A percentile compares a stretch with the other conserved stretches of the same genome.
These are phyloP conservation scores for Xerus rutilus DNA, from an alignment of 2,797 vertebrate species.

Conservation along the genomic window DNA sequence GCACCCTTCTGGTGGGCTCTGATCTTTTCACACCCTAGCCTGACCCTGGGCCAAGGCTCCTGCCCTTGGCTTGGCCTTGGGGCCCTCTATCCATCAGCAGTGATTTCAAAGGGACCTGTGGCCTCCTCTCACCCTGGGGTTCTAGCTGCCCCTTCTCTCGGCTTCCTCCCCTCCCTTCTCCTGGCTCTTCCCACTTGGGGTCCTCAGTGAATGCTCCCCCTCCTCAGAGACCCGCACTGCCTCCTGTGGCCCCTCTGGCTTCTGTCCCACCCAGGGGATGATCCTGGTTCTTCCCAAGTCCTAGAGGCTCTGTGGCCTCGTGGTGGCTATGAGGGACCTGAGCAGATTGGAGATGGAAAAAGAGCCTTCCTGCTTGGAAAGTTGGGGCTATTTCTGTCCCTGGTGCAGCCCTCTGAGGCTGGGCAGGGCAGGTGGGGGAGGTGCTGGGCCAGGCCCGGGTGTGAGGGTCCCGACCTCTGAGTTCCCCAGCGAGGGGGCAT, in stretches of 20 bases:
- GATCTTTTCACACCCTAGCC: conserved; percentile 66
- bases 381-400: conserved; percentile 67
- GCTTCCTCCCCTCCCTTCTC: neutral
- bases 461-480: neutral
- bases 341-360: conserved; percentile 30
- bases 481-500: neutral
- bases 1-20: conserved; percentile 10
- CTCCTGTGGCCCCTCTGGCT: conserved; percentile 36
- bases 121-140: neutral
- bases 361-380: conserved; percentile 46
- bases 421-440: neutral
- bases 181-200: neutral
- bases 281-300: neutral
- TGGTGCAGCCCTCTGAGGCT: neutral
- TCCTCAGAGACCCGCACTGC: neutral
- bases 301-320: neutral
- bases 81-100: conserved; percentile 48
- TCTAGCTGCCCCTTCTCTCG: neutral
- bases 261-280: neutral
- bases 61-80: conserved; percentile 68
- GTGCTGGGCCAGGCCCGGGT: neutral
- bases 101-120: conserved; percentile 19
- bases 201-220: neutral
- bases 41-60: conserved; percentile 46
- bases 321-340: neutral